phyloP scores from a whole-genome alignment of 2,113 vertebrate species.

The Bubo bubo region DNA sequence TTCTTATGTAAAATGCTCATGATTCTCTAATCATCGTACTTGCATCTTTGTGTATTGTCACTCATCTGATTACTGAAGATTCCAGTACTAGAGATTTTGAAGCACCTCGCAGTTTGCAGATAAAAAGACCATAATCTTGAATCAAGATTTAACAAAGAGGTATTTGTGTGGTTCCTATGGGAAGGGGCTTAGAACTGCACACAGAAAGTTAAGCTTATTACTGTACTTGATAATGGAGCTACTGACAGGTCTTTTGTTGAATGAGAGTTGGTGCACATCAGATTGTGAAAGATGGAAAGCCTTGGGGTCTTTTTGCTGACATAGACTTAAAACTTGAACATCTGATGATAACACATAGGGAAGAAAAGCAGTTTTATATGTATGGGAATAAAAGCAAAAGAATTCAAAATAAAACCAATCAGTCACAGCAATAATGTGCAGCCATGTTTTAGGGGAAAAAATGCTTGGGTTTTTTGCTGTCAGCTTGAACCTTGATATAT shows the following conservation, averaged over 20 bases:
- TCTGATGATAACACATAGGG: not conserved
- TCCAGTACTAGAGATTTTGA: not conserved
- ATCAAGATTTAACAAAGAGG: constrained; percentile 24
- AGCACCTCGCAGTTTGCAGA: not conserved
- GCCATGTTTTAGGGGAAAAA: not conserved
- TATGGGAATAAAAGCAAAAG: constrained; percentile 5
- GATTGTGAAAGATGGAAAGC: constrained; percentile 22
- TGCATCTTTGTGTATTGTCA: not conserved
- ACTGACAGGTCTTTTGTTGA: constrained; percentile 46
- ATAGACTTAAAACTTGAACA: not conserved
- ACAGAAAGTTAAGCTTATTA: constrained; percentile 52
- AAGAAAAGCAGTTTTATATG: constrained; percentile 28
- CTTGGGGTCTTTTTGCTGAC: not conserved
- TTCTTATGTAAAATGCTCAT: not conserved
- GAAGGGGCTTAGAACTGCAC: constrained; percentile 45
- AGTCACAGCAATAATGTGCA: not conserved
- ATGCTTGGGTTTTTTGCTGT: not conserved
- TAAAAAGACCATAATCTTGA: constrained; percentile 19
- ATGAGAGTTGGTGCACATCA: not conserved
- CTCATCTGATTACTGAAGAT: not conserved
- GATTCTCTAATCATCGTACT: not conserved
- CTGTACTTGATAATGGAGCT: constrained; percentile 39
- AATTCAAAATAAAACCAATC: constrained; percentile 10
- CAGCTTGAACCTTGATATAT: not conserved
- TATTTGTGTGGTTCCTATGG: constrained; percentile 24